A percentile compares a stretch with the other conserved stretches of the same genome.
These are phyloP conservation scores for Nipponacmea schrenckii DNA, from an alignment of 2,888 invertebrate species.

Conservation along the genomic window DNA sequence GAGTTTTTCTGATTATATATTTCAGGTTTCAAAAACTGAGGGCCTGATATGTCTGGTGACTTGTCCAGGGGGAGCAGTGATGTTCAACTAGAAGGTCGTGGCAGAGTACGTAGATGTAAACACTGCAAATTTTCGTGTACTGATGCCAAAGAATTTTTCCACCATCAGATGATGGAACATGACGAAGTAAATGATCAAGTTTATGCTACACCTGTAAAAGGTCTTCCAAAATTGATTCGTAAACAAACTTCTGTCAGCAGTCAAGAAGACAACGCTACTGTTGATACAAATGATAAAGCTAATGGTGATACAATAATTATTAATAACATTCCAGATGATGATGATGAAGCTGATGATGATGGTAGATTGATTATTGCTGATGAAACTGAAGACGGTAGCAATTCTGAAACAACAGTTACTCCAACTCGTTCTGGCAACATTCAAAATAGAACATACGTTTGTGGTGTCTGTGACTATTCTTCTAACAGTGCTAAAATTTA, in stretches of 20 bases:
- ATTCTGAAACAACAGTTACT: conserved; percentile 18
- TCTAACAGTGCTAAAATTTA: conserved; percentile 51
- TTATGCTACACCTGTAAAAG: conserved; percentile 1
- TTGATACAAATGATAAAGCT: conserved; percentile 22
- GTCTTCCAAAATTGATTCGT: conserved; percentile 10
- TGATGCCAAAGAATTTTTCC: conserved; percentile 54
- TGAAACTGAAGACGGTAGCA: conserved; percentile 20
- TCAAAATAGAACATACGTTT: conserved; percentile 55
- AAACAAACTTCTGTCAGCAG: background rate
- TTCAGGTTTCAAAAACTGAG: background rate
- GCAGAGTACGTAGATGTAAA: conserved; percentile 54
- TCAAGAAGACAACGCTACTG: background rate
- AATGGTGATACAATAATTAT: conserved; percentile 16
- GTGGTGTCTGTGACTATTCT: conserved; percentile 47
- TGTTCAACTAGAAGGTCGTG: conserved; percentile 28
- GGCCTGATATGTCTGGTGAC: conserved; percentile 1
- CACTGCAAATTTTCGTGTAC: conserved; percentile 55
- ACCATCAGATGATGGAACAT: conserved; percentile 53
- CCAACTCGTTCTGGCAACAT: conserved; percentile 50
- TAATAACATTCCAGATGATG: conserved; percentile 16
- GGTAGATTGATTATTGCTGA: conserved; percentile 47
- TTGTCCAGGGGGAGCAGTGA: background rate
- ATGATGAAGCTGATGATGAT: conserved; percentile 48
- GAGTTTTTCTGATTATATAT: background rate
- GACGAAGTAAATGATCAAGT: conserved; percentile 39